These are phyloP conservation scores for Apocrypta bakeri DNA, from an alignment of 1,140 invertebrate genomes.

Conservation along the genomic window DNA sequence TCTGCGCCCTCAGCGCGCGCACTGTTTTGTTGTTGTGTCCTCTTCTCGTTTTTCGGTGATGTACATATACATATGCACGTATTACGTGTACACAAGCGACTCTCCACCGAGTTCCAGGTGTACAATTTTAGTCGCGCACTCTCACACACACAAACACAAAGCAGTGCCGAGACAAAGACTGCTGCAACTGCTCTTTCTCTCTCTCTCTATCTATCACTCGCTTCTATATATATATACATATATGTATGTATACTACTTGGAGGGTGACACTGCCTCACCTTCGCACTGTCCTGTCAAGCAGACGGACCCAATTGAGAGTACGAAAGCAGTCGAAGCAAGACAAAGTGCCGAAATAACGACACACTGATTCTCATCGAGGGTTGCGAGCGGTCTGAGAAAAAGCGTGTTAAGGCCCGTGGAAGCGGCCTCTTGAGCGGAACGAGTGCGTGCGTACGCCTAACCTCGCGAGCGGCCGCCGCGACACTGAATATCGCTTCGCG, in stretches of 20 bases:
- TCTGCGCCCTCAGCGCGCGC: not conserved
- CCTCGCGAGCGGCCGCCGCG: conserved; percentile 72
- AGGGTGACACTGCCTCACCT: not conserved
- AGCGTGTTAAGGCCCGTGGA: not conserved
- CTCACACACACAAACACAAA: not conserved
- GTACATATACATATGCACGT: too few species aligned
- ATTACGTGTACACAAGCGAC: too few species aligned
- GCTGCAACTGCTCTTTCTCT: not conserved
- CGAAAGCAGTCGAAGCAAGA: too few species aligned
- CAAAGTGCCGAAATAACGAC: too few species aligned
- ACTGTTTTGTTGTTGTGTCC: not conserved
- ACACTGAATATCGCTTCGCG: conserved; percentile 65
- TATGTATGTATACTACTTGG: too few species aligned
- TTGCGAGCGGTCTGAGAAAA: not conserved
- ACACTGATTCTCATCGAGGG: too few species aligned
- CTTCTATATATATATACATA: too few species aligned
- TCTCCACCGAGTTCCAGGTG: not conserved
- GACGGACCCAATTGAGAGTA: not conserved
- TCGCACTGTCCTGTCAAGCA: not conserved
- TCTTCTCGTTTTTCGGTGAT: not conserved
- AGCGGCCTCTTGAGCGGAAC: not conserved
- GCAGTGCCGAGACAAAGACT: conserved; percentile 4
- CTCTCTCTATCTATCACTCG: too few species aligned
- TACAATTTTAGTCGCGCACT: not conserved
- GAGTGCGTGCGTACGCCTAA: conserved; percentile 57